Base-by-base conservation (phyloP, 2,113 vertebrate genomes). In the Nesoenas mayeri region DNA sequence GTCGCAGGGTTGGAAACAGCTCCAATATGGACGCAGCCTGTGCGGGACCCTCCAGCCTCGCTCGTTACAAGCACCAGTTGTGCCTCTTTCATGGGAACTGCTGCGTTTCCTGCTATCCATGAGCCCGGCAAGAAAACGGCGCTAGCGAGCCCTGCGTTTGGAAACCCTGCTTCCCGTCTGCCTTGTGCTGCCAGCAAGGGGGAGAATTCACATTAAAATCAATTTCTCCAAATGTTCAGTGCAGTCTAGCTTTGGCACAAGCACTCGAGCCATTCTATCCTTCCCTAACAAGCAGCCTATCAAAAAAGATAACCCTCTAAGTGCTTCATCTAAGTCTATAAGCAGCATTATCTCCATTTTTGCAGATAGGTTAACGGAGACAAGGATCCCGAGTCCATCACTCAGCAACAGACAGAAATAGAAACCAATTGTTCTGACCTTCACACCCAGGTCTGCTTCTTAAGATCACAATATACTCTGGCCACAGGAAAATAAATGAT, bases 161-260 rank as follows among this genome's bases (percentile, higher is more conserved):
- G 84, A 93, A 96, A 80, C 32, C 51, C 69, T 93, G 26, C 94
- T 89, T 95, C 77, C 95, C 93, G 95, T 95, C 95, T 95, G 94
- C 93, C 91, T 96, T 86, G 81, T 77, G 91, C 95, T 64, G 88
- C 61, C 89, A 96, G 93, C 50, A 17, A 92, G 92, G 93, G 69
- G 75, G 79, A 96, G 91, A 96, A 97, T 93, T 94, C 65, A 95
- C 90, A 96, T 95, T 91, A 78, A 94, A 95, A 92, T 93, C 69
- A 13, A 81, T 96, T 91, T 94, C 93, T 95, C 96, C 96, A 96
- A 95, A 95, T 96, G 93, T 94, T 96, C 95, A 94, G 65, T 75
- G 77, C 92, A 95, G 93, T 65, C 93, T 93, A 67, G 93, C 96
- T 96, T 94, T 97, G 95, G 96, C 92, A 96, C 79, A 69, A 71